These are phyloP conservation scores for Lagopus leucura DNA, from an alignment of 2,113 vertebrate genomes.

Conservation along the genomic window DNA sequence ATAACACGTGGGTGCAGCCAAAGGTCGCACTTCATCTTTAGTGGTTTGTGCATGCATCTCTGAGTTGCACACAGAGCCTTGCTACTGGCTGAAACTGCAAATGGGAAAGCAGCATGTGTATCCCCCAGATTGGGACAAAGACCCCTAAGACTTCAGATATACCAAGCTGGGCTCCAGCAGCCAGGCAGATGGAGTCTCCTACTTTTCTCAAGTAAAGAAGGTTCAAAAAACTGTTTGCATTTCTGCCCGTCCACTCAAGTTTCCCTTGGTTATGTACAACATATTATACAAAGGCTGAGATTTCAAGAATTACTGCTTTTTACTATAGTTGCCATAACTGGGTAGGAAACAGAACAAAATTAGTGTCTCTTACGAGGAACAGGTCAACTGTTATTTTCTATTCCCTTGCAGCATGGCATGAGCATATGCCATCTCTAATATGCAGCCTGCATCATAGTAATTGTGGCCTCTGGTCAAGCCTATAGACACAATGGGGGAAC, in stretches of 20 bases:
- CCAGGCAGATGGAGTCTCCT: background rate
- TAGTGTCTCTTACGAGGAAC: background rate
- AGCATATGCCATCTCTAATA: background rate
- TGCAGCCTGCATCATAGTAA: background rate
- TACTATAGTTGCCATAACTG: background rate
- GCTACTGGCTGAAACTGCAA: background rate
- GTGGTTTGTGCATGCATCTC: accelerated
- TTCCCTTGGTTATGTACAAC: background rate
- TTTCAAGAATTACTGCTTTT: background rate
- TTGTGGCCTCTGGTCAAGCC: background rate
- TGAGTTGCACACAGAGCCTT: background rate
- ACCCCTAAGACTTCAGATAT: background rate
- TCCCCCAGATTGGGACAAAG: background rate
- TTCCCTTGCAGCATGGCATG: background rate
- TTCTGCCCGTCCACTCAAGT: background rate
- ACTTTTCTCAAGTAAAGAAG: background rate
- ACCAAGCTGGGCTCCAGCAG: background rate
- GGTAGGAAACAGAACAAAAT: background rate
- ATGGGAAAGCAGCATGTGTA: background rate
- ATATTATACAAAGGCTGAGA: background rate
- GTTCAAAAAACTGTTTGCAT: background rate
- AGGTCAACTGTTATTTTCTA: background rate
- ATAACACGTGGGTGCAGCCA: background rate
- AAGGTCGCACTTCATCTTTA: background rate
- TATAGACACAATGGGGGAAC: background rate